Base-by-base conservation (phyloP, 2,113 vertebrate genomes). In the Opisthocomus hoazin region DNA sequence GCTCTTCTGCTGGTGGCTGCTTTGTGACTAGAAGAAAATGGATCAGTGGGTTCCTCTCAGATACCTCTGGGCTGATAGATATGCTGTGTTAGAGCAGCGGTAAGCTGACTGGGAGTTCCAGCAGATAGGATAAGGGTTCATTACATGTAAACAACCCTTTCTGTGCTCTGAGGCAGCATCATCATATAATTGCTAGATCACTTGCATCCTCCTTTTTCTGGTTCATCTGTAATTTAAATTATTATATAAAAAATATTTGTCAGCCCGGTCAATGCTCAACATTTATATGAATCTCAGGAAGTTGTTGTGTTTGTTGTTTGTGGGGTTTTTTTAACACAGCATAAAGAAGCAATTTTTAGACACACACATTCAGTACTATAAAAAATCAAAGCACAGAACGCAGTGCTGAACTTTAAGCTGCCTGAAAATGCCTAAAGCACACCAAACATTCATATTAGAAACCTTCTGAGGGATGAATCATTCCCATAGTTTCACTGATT, bases 181-280 rank as follows among this genome's bases (percentile, higher is more conserved):
- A 9, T 4, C 14, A 36, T 75, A 26, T 74, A 92, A 90, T 84
- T 94, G 50, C 58, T 48, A 80, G 75, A 90, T 73, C 54, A 37
- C 71, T 48, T 68, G 24, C 76, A 92, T 46, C 18, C 53, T 79
- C 45, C 19, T 82, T 79, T 66, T 96, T 45, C 64, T 86, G 48
- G 46, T 87, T 89, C 73, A 75, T 37, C 65, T 93, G 48, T 89
- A 87, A 94, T 90, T 92, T 76, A 82, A 91, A 71, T 81, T 78
- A 70, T 71, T 78, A 60, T 26, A 41, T 12, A n/a, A 73, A 90
- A 90, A 92, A 61, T 22, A 64, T 51, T 43, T 92, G 37, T 73
- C 56, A 63, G 73, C 69, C 61, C 36, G 71, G 45, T n/a, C 6
- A 5, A 41, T 64, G 34, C 9, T 60, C 63, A 63, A 34, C 51